These are phyloP conservation scores for Aselliscus stoliczkanus DNA, from an alignment of 2,797 vertebrate genomes.

Conservation along the genomic window DNA sequence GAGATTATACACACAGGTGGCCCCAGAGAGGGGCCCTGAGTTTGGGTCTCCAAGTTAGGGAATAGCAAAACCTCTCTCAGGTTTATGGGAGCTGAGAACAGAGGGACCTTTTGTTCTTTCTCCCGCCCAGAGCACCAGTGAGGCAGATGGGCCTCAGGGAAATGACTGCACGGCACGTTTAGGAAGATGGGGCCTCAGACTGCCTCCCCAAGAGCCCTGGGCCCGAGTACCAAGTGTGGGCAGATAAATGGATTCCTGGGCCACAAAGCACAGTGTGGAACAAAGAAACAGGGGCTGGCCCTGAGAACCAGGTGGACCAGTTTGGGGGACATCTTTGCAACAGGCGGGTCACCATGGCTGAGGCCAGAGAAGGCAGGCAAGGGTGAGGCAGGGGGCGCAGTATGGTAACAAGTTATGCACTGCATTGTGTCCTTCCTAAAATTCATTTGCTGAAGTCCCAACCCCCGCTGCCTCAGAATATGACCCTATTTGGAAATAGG, in stretches of 20 bases:
- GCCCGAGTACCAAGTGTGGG: not conserved
- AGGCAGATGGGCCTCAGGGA: not conserved
- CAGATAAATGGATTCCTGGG: not conserved
- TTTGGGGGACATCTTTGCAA: not conserved
- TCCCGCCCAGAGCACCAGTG: not conserved
- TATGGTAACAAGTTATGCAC: not conserved
- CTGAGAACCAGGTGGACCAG: not conserved
- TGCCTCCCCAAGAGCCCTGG: not conserved
- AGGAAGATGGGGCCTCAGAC: not conserved
- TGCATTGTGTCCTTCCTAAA: not conserved
- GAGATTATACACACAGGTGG: not conserved
- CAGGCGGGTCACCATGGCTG: not conserved
- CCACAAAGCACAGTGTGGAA: not conserved
- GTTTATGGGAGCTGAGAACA: not conserved
- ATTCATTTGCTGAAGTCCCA: not conserved
- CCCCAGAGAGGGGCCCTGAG: not conserved
- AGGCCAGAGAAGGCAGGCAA: not conserved
- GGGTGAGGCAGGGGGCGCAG: not conserved
- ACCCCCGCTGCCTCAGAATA: not conserved
- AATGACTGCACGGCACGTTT: rapidly evolving
- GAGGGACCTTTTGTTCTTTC: not conserved
- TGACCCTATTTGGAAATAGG: not conserved
- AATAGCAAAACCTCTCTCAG: not conserved
- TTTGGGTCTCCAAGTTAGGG: not conserved
- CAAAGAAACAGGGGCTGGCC: not conserved